Percentiles rank a stretch among this genome's conserved stretches.
Conservation (phyloP, 2,113 vertebrate genomes). For the Anseranas semipalmata region DNA sequence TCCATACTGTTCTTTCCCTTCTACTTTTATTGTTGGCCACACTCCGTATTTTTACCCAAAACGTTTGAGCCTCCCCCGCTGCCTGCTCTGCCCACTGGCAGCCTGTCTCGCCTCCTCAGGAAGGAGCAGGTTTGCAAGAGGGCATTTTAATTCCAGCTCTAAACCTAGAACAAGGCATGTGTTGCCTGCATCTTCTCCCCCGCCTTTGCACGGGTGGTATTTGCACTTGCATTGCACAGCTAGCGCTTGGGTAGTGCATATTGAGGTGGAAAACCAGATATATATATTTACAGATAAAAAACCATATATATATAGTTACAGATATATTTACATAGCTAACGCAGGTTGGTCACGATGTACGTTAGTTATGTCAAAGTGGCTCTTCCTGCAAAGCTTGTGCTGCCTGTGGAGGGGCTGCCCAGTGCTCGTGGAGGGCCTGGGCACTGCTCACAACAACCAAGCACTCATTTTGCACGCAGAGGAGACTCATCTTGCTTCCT, state of each 20-base stretch:
- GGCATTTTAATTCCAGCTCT: background rate
- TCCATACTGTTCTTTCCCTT: background rate
- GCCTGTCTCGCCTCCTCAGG: background rate
- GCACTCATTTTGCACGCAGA: background rate
- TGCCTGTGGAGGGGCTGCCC: background rate
- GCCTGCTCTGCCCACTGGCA: background rate
- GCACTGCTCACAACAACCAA: background rate
- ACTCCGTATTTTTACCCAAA: background rate
- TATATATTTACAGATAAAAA: background rate
- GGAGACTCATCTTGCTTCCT: constrained; percentile 6
- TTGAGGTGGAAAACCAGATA: background rate
- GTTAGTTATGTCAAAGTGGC: background rate
- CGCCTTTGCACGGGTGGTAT: background rate
- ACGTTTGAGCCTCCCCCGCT: background rate
- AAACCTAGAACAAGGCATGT: background rate
- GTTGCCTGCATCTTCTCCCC: background rate
- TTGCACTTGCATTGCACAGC: background rate
- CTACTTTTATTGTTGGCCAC: background rate
- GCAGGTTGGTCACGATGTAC: background rate
- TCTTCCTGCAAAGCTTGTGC: background rate
- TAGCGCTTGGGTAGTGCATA: background rate
- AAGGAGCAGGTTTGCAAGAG: background rate
- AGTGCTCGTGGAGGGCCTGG: background rate
- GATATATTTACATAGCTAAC: background rate
- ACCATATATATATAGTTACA: background rate